Conservation (phyloP, 2,888 invertebrate genomes). For the Octonoba sinensis region DNA sequence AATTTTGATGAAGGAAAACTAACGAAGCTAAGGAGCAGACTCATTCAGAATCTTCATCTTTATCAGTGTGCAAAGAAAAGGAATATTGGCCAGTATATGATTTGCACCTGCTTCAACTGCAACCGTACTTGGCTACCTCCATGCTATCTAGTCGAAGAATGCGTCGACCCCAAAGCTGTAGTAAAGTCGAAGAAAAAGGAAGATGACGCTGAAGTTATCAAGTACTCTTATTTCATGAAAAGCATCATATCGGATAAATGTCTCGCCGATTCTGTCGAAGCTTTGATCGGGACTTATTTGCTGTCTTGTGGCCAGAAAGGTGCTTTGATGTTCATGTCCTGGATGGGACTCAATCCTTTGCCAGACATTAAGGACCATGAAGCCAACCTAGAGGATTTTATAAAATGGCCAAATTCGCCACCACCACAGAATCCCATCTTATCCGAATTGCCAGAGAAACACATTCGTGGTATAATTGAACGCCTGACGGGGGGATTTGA, state of each 20-base stretch:
- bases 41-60: slow-evolving; percentile 88
- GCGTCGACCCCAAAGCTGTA: slow-evolving; percentile 69
- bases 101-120: slow-evolving; percentile 98
- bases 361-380: neutral
- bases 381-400: slow-evolving; percentile 1
- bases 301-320: slow-evolving; percentile 74
- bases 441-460: neutral
- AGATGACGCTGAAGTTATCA: neutral
- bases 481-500: slow-evolving; percentile 56
- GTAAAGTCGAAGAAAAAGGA: slow-evolving; percentile 14
- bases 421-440: slow-evolving; percentile 30
- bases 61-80: slow-evolving; percentile 92
- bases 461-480: neutral
- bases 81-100: slow-evolving; percentile 94
- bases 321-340: slow-evolving; percentile 67
- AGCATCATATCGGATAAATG: slow-evolving; percentile 73
- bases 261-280: slow-evolving; percentile 87
- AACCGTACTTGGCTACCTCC: slow-evolving; percentile 94
- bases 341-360: slow-evolving; percentile 55
- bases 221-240: slow-evolving; percentile 24
- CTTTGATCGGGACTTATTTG: slow-evolving; percentile 85
- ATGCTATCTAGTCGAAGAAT: slow-evolving; percentile 77
- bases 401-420: slow-evolving; percentile 40
- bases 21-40: slow-evolving; percentile 94
- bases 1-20: slow-evolving; percentile 98